phyloP scores from a whole-genome alignment of 2,113 vertebrate species.

The Himantopus leucocephalus region DNA sequence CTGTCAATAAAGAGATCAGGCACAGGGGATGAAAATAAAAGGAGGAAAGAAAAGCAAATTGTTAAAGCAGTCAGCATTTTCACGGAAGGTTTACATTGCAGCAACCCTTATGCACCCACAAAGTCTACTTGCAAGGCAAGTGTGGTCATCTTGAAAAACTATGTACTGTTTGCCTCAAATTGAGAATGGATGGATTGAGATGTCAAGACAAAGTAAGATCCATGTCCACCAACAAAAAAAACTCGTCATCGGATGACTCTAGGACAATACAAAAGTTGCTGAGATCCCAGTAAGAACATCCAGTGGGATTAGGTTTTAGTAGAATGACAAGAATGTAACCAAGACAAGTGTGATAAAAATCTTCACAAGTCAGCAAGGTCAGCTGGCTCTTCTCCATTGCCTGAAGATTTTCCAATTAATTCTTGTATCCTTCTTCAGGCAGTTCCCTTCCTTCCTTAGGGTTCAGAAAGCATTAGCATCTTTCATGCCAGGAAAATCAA shows the following conservation, averaged over 20 bases:
- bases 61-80: not conserved
- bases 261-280: not conserved
- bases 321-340: not conserved
- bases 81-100: not conserved
- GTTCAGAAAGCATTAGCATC: not conserved
- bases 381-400: not conserved
- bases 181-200: not conserved
- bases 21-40: not conserved
- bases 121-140: not conserved
- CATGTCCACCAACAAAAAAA: not conserved
- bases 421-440: not conserved
- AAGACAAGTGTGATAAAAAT: constrained; percentile 4
- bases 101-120: accelerated
- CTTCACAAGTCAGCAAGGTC: not conserved
- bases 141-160: not conserved
- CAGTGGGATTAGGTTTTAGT: not conserved
- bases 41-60: not conserved
- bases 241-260: not conserved
- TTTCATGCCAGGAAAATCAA: not conserved
- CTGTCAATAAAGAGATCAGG: not conserved
- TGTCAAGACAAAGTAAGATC: not conserved
- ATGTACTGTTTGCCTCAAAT: not conserved
- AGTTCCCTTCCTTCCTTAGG: not conserved
- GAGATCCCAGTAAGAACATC: not conserved
- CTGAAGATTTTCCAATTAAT: not conserved